Conservation (phyloP, 2,113 vertebrate species). For the Panthera tigris region DNA sequence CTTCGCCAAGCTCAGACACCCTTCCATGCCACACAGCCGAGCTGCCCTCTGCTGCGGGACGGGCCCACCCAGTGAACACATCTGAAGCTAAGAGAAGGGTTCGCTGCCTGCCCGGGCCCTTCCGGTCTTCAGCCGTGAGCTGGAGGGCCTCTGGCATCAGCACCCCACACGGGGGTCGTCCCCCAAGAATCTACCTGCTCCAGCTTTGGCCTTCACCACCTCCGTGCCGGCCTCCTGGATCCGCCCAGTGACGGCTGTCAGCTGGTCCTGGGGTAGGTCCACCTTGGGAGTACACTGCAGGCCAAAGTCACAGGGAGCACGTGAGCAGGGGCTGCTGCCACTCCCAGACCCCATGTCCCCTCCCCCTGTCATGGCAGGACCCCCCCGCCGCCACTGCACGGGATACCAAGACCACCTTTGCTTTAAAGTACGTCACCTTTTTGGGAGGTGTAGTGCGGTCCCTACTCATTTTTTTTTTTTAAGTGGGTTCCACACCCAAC, state of each 20-base stretch:
- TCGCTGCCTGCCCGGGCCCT: not conserved
- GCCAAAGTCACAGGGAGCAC: not conserved
- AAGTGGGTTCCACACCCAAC: not conserved
- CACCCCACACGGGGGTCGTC: fast-evolving
- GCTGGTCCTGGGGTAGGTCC: constrained; percentile 94
- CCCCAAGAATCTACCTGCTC: constrained; percentile 86
- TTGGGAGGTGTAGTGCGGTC: not conserved
- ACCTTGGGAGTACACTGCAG: constrained; percentile 95
- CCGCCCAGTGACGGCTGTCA: constrained; percentile 88
- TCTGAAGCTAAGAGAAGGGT: not conserved
- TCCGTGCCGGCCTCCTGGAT: constrained; percentile 99
- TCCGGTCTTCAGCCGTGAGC: not conserved
- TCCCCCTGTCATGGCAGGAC: fast-evolving
- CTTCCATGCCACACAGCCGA: fast-evolving
- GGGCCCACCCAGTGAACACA: not conserved
- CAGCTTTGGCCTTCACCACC: constrained; percentile 98
- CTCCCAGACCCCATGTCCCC: fast-evolving
- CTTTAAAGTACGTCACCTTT: not conserved
- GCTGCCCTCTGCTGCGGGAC: not conserved
- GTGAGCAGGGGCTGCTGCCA: not conserved
- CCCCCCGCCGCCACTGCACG: fast-evolving
- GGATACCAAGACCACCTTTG: not conserved
- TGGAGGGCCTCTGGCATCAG: not conserved
- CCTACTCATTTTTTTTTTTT: not conserved
- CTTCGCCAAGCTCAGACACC: too few species aligned